These are phyloP conservation scores for Fistularia tabacaria DNA, from an alignment of 2,797 vertebrate genomes.

Conservation along the genomic window DNA sequence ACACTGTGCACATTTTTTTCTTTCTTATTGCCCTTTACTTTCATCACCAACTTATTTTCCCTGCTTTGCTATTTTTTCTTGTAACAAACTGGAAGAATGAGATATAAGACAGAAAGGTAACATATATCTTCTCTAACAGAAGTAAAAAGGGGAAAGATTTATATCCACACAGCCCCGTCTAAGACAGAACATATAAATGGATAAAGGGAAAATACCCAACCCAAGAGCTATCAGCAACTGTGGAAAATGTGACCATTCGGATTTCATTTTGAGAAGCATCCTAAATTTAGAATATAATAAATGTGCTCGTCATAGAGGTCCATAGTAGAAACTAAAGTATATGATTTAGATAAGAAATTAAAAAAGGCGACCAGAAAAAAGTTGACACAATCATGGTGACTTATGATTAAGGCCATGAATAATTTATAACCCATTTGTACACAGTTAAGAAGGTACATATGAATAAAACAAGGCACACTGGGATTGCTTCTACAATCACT, in stretches of 20 bases:
- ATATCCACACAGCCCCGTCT: slow-evolving; percentile 13
- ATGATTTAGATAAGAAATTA: too few species aligned
- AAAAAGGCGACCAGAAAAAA: too few species aligned
- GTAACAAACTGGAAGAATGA: slow-evolving; percentile 12
- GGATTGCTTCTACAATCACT: too few species aligned
- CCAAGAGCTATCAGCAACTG: slow-evolving; percentile 27
- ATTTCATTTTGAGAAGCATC: slow-evolving; percentile 28
- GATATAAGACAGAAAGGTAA: slow-evolving; percentile 13
- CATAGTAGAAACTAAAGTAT: not conserved
- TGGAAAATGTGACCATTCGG: slow-evolving; percentile 37
- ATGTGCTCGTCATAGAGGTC: slow-evolving; percentile 22
- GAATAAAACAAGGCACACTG: too few species aligned
- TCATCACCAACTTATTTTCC: slow-evolving; percentile 26
- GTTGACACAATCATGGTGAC: too few species aligned
- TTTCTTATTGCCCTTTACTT: slow-evolving; percentile 24
- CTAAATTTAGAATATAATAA: slow-evolving; percentile 43
- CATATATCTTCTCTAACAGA: slow-evolving; percentile 25
- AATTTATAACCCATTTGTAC: too few species aligned
- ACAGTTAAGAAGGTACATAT: too few species aligned
- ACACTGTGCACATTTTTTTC: slow-evolving; percentile 15
- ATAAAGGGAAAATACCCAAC: slow-evolving; percentile 16
- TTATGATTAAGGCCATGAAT: too few species aligned
- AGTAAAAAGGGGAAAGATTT: slow-evolving; percentile 14
- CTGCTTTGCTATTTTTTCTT: not conserved
- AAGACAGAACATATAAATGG: slow-evolving; percentile 20